phyloP scores from a whole-genome alignment of 2,888 invertebrate genomes.

The Anorthoa munda region DNA sequence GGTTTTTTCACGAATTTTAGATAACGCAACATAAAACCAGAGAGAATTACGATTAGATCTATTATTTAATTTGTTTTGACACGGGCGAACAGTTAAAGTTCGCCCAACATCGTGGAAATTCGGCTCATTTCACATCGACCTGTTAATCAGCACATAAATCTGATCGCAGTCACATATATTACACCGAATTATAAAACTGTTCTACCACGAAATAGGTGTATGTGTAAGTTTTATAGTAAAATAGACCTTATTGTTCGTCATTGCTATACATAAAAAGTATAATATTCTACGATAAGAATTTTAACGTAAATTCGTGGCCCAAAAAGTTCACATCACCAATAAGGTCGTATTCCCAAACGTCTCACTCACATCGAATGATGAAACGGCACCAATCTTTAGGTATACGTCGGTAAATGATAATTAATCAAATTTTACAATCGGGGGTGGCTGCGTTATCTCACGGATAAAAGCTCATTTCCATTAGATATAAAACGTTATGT shows the following conservation, averaged over 20 bases:
- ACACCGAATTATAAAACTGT: constrained; percentile 65
- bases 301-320: neutral
- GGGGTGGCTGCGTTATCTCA: constrained; percentile 84
- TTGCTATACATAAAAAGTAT: neutral
- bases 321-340: constrained; percentile 22
- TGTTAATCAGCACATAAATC: constrained; percentile 72
- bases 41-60: constrained; percentile 33
- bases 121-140: constrained; percentile 64
- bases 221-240: constrained; percentile 23
- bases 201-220: constrained; percentile 35
- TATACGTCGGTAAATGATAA: constrained; percentile 64
- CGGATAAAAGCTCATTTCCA: constrained; percentile 88
- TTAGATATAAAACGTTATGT: constrained; percentile 87
- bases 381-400: constrained; percentile 34
- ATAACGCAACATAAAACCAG: constrained; percentile 20
- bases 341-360: constrained; percentile 30
- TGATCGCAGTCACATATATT: constrained; percentile 64
- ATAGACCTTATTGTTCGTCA: constrained; percentile 33
- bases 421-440: constrained; percentile 80
- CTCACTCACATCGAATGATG: constrained; percentile 31
- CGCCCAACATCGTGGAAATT: constrained; percentile 55
- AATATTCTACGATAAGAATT: neutral
- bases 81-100: constrained; percentile 57
- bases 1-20: constrained; percentile 21
- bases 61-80: constrained; percentile 61